These are phyloP conservation scores for Nicator chloris DNA, from an alignment of 2,113 vertebrate species.

Conservation along the genomic window DNA sequence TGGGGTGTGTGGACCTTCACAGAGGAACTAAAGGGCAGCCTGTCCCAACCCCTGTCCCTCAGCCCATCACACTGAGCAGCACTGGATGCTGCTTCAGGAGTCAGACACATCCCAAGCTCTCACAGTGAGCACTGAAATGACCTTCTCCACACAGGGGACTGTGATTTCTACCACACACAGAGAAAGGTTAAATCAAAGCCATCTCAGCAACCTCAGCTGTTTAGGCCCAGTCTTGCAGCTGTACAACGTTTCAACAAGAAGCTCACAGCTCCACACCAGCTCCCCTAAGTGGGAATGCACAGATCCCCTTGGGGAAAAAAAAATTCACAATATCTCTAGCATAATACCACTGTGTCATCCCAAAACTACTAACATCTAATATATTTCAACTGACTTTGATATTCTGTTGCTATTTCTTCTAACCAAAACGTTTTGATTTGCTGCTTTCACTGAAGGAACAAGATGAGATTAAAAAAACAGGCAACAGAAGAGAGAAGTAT, in stretches of 20 bases:
- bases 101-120: background rate
- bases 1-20: background rate
- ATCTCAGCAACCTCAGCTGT: background rate
- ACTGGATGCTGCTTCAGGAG: rapidly evolving
- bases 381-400: background rate
- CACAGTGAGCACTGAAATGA: rapidly evolving
- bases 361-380: background rate
- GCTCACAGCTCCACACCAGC: background rate
- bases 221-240: background rate
- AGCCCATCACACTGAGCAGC: background rate
- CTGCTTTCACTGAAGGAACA: background rate
- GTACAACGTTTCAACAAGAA: background rate
- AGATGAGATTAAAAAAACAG: background rate
- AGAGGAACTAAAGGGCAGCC: background rate
- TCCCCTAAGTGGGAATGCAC: background rate
- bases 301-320: background rate
- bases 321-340: background rate
- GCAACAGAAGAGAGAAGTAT: background rate
- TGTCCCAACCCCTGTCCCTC: background rate
- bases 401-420: background rate
- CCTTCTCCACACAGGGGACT: background rate
- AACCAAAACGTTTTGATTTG: background rate
- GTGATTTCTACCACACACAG: background rate
- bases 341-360: background rate
- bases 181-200: background rate